Evolutionary conservation across 1,140 invertebrate species (phyloP), one percentile per base, ranked within the genome.

Genomic region (Ditylenchus dipsaci): DNA sequence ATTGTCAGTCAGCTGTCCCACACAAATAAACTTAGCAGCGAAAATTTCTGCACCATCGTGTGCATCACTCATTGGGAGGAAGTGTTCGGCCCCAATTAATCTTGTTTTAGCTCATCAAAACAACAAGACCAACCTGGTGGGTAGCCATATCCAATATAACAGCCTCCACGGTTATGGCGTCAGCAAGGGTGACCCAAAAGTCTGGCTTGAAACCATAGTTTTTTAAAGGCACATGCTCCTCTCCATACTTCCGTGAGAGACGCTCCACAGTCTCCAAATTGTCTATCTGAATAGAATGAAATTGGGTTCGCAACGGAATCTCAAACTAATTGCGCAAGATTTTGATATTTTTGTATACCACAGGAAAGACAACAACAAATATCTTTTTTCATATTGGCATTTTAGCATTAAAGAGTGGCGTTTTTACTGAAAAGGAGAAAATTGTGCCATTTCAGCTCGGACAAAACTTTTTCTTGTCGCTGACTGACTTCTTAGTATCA

Each of bases 151-250:
- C 78, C 21, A 80, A 49, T 59, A 79, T 79, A 45, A 79, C 70
- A 21, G 79, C 73, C 69, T 80, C 78, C 15, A 80, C 68, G 3
- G 74, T 82, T 45, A 81, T 79, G 8, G 78, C 79, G 63, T 80
- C 78, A 0, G 78, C 77, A 17, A 81, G 47, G 21, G 73, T 71
- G 0, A 80, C 78, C 78, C 78, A 80, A 56, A 80, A 81, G 59
- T 80, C 78, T 3, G 78, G 78, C 47, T 80, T 80, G 47, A 82
- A 80, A 13, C 78, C 78, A 42, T 71, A 81, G 27, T 57, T 61
- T 45, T 82, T 80, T 43, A 80, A 59, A 21, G 74, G 68, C 17
- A 82, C 78, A 30, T 80, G 78, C 43, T 76, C 75, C 38, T 80
- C 78, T 15, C 78, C 78, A 62, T 80, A 80, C 33, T 59, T 63